Evolutionary conservation across 2,797 vertebrate species (phyloP), one percentile per base, ranked within the genome.

Genomic region (Pseudochirops corinnae): DNA sequence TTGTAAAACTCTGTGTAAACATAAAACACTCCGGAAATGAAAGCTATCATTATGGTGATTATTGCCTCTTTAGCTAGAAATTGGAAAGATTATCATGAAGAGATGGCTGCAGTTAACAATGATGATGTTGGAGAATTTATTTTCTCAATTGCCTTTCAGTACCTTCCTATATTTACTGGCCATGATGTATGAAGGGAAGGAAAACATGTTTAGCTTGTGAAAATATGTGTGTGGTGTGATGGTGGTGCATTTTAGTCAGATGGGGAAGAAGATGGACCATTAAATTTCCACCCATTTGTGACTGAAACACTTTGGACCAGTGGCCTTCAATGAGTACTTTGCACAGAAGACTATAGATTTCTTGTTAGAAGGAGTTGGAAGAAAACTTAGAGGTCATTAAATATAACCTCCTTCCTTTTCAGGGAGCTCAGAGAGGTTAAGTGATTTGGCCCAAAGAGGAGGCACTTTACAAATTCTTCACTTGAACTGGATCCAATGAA

Each of bases 181-280:
- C 12, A 82, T 82, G 74, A 82, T 82, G 6, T 82, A 46, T 82
- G 74, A 82, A 82, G n/a, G 24, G 21, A 82, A 82, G n/a, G 39
- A 21, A 82, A 74, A 26, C 1, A 24, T 7, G 24, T 82, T 82
- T 46, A 82, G 39, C 39, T 82, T 82, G 24, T 46, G 21, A 82
- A 82, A 46, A 46, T 82, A 46, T 24, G 39, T 4, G 18, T 46
- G 39, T 82, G 74, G 29, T 39, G 46, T 5, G 3, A 39, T 18
- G 6, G 57, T 13, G 60, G 94, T 92, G 92, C 26, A 16, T 92
- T 96, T 53, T 94, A 56, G 74, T 57, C 24, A 94, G 93, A 92
- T 93, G n/a, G 56, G 56, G 33, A 50, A 92, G 16, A 90, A 93
- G 90, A 95, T 9, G 67, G 67, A 46, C 74, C 39, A 82, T 26